phyloP scores from a whole-genome alignment of 2,888 invertebrate genomes.

The Seira ritae region DNA sequence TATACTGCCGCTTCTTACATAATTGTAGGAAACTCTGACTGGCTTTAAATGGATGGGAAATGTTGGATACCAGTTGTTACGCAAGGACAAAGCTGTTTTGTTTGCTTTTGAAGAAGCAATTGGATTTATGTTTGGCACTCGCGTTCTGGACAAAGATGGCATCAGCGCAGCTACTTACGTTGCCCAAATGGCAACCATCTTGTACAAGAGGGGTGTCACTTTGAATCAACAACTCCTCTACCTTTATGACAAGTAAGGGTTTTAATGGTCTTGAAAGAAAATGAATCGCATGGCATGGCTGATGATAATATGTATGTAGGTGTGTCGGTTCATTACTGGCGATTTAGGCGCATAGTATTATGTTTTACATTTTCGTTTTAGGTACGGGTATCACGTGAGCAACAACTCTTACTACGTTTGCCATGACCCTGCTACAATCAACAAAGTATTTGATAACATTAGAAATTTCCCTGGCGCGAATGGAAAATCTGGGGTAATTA shows the following conservation, averaged over 20 bases:
- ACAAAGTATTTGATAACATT: slow-evolving; percentile 87
- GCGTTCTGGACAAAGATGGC: slow-evolving; percentile 97
- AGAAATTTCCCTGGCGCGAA: slow-evolving; percentile 80
- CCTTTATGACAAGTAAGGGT: slow-evolving; percentile 83
- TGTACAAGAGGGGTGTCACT: slow-evolving; percentile 79
- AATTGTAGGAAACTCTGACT: slow-evolving; percentile 89
- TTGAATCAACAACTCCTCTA: slow-evolving; percentile 80
- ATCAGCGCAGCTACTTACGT: slow-evolving; percentile 90
- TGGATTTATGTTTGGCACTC: slow-evolving; percentile 95
- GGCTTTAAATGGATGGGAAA: slow-evolving; percentile 99
- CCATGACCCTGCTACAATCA: slow-evolving; percentile 83
- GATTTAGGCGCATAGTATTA: too few species aligned
- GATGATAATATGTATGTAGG: too few species aligned
- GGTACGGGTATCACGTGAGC: slow-evolving; percentile 92
- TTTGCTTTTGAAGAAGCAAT: slow-evolving; percentile 99
- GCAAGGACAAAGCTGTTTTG: slow-evolving; percentile 85
- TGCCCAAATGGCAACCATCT: slow-evolving; percentile 85
- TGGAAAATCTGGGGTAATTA: slow-evolving; percentile 37
- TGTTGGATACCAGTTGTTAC: slow-evolving; percentile 83
- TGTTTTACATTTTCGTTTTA: slow-evolving; percentile 74
- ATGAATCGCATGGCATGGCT: too few species aligned
- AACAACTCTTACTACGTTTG: slow-evolving; percentile 94
- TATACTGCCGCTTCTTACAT: background rate
- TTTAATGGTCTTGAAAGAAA: too few species aligned
- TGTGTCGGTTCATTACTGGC: too few species aligned